Conservation (phyloP, 2,113 vertebrate species). For the Perccottus glenii region DNA sequence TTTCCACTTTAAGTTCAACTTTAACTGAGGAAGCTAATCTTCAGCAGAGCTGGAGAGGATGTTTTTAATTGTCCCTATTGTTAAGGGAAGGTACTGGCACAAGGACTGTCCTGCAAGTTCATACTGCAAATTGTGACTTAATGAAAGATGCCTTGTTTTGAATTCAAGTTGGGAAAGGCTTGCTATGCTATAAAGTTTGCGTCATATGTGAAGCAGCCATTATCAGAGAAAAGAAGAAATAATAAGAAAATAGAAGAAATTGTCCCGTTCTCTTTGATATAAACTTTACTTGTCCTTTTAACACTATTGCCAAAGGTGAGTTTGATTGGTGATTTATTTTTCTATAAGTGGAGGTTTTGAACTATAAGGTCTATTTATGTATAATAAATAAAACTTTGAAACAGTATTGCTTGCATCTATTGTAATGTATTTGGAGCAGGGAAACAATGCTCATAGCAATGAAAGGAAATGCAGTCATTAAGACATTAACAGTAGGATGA, state of each 20-base stretch:
- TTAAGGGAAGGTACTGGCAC: conserved; percentile 30
- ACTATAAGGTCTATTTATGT: conserved; percentile 81
- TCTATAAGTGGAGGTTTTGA: conserved; percentile 77
- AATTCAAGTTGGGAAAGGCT: conserved; percentile 25
- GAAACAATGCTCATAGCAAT: neutral
- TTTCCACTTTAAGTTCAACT: conserved; percentile 96
- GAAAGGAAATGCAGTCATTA: neutral
- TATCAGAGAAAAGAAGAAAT: conserved; percentile 23
- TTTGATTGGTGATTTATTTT: conserved; percentile 61
- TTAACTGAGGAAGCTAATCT: conserved; percentile 82
- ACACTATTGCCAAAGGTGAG: neutral
- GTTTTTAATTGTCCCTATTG: conserved; percentile 29
- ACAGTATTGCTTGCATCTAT: neutral
- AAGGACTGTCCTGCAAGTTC: conserved; percentile 3
- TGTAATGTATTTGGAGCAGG: neutral
- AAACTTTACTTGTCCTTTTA: neutral
- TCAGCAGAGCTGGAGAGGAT: conserved; percentile 21
- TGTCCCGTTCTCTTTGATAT: neutral
- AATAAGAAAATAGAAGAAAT: too few species aligned
- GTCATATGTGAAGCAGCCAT: conserved; percentile 40
- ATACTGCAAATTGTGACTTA: conserved; percentile 26
- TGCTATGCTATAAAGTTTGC: conserved; percentile 46
- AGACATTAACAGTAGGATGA: neutral
- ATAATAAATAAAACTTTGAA: conserved; percentile 48
- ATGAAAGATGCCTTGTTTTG: conserved; percentile 31